Evolutionary conservation across 2,113 vertebrate genomes (phyloP), one percentile per base, ranked within the genome.

Genomic region (Collichthys lucidus): DNA sequence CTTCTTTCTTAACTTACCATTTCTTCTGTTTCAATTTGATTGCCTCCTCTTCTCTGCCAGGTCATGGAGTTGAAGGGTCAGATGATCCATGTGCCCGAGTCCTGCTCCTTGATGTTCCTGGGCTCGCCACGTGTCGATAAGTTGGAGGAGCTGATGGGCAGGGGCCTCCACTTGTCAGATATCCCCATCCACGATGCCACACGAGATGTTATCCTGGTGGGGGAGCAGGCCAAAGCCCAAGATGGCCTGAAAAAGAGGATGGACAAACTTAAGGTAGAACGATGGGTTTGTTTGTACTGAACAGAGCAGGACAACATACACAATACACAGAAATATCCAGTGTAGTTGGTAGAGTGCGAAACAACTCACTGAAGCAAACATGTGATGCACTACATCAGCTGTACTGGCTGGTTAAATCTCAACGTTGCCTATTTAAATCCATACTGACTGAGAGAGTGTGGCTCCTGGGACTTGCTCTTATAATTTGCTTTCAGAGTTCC

Each of bases 61-160:
- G 97, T 98, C 66, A 99, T 99, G 98, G 98, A 99, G 90, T 88
- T 99, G 76, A 99, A 99, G 91, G 98, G 98, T 82, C 98, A 99
- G 94, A 99, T 99, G 98, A 97, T 99, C 88, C 96, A 99, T 0
- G 96, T 99, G 50, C 96, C 97, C 0, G 98, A 99, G 90, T 99
- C 98, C 10, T 96, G 95, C 91, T 97, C 96, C 0, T 91, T 99
- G 89, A 95, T 99, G 83, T 99, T 99, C 87, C 92, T 99, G 95
- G 98, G 98, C 16, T 99, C 98, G 3, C 98, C 98, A 0, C 97
- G 98, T 66, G 98, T 99, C 66, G 98, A 99, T 93, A 99, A 98
- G 86, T 79, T 99, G 91, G 98, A 99, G 86, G 98, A 99, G 92
- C 95, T 99, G 59, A 99, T 99, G 98, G 98, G 98, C 49, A 94